These are phyloP conservation scores for Orchestes rusci DNA, from an alignment of 2,888 invertebrate species.

Conservation along the genomic window DNA sequence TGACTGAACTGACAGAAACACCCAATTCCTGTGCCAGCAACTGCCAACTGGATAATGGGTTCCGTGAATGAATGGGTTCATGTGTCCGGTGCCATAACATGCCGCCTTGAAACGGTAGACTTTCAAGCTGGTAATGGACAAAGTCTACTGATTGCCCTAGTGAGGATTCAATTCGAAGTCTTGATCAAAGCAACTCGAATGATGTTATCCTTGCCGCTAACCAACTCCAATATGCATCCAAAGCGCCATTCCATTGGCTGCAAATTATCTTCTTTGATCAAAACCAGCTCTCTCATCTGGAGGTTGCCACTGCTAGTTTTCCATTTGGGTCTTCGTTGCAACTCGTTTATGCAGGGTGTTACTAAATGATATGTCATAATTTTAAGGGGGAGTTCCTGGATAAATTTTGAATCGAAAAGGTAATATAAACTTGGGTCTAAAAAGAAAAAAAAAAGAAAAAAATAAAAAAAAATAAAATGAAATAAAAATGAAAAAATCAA, in stretches of 20 bases:
- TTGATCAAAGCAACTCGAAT: slow-evolving; percentile 31
- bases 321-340: slow-evolving; percentile 29
- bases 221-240: slow-evolving; percentile 26
- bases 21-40: no score
- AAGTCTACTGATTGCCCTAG: slow-evolving; percentile 26
- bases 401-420: no score
- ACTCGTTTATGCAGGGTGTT: no score
- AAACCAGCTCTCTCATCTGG: slow-evolving; percentile 29
- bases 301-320: slow-evolving; percentile 19
- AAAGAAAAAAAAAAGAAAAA: no score
- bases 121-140: slow-evolving; percentile 26
- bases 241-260: slow-evolving; percentile 32
- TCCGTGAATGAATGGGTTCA: no score
- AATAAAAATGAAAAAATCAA: no score
- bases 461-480: no score
- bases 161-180: slow-evolving; percentile 25
- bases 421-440: no score
- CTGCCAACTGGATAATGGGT: no score
- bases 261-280: slow-evolving; percentile 32
- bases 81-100: slow-evolving; percentile 5
- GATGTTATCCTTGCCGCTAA: slow-evolving; percentile 31
- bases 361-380: no score
- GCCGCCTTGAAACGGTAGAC: slow-evolving; percentile 14
- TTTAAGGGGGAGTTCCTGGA: no score
- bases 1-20: no score